These are phyloP conservation scores for Dryocosmus kuriphilus DNA, from an alignment of 2,888 invertebrate species.

Conservation along the genomic window DNA sequence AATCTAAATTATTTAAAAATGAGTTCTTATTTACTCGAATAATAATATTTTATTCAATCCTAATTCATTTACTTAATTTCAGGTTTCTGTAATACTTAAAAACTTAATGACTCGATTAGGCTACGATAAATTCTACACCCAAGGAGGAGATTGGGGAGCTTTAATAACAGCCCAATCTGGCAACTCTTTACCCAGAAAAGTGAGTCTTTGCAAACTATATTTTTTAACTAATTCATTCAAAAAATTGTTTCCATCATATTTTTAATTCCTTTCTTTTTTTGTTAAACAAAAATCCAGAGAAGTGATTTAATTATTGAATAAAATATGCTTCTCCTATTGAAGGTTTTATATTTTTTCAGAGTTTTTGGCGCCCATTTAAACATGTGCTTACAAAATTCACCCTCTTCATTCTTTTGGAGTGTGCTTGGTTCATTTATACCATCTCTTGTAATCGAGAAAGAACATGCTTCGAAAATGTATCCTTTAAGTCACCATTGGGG, in stretches of 20 bases:
- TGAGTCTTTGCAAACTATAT: slow-evolving; percentile 47
- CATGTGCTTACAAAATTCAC: slow-evolving; percentile 78
- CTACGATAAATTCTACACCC: slow-evolving; percentile 79
- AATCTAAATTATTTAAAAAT: too few species aligned
- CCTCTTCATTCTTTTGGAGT: slow-evolving; percentile 66
- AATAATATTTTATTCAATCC: not conserved
- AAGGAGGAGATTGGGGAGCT: slow-evolving; percentile 84
- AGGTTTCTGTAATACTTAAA: slow-evolving; percentile 77
- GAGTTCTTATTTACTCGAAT: too few species aligned
- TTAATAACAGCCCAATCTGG: slow-evolving; percentile 77
- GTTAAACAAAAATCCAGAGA: too few species aligned
- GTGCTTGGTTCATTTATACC: slow-evolving; percentile 81
- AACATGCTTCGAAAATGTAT: slow-evolving; percentile 79
- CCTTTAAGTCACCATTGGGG: slow-evolving; percentile 76
- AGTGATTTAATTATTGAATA: not conserved
- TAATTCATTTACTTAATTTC: slow-evolving; percentile 46
- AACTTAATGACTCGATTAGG: slow-evolving; percentile 81
- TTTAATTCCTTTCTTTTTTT: not conserved
- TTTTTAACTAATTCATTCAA: not conserved
- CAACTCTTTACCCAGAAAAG: slow-evolving; percentile 78
- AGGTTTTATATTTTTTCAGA: slow-evolving; percentile 67
- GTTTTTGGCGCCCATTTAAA: slow-evolving; percentile 83
- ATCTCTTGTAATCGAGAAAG: slow-evolving; percentile 79
- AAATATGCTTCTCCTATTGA: not conserved
- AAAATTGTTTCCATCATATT: not conserved